Percentiles rank a stretch among this genome's conserved stretches.
phyloP scores from a whole-genome alignment of 2,797 vertebrate genomes.

The Takifugu ocellatus region DNA sequence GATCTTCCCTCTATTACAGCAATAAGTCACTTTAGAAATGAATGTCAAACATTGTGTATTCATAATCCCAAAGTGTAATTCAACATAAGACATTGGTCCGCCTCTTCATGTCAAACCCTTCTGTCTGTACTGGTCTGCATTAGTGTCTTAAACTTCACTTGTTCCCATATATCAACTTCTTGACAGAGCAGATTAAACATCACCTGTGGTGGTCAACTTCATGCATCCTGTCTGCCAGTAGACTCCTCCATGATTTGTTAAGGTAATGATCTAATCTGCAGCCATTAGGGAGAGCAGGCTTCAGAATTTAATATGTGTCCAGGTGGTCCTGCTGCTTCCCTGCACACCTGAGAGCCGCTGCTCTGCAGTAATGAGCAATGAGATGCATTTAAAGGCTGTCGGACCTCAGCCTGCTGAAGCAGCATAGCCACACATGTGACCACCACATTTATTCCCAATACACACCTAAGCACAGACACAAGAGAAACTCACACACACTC shows the following conservation, averaged over 20 bases:
- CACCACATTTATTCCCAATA: slow-evolving; percentile 46
- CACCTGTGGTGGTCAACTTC: not conserved
- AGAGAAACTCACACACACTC: slow-evolving; percentile 1
- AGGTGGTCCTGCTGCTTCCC: slow-evolving; percentile 75
- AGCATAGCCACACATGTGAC: not conserved
- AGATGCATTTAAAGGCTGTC: slow-evolving; percentile 66
- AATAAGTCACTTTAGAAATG: too few species aligned
- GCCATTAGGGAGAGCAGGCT: slow-evolving; percentile 71
- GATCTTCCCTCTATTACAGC: too few species aligned
- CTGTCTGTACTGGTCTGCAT: too few species aligned
- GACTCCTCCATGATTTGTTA: slow-evolving; percentile 68
- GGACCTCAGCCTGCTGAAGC: slow-evolving; percentile 55
- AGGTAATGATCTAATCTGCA: slow-evolving; percentile 74
- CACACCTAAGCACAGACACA: not conserved
- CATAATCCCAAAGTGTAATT: too few species aligned
- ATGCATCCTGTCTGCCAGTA: slow-evolving; percentile 45
- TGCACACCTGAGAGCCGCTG: slow-evolving; percentile 66
- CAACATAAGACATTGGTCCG: too few species aligned
- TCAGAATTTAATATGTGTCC: slow-evolving; percentile 73
- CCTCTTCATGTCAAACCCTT: too few species aligned
- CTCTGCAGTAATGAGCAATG: slow-evolving; percentile 71
- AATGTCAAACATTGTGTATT: too few species aligned
- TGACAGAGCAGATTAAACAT: not conserved
- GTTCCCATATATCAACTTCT: too few species aligned
- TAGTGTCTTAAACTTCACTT: too few species aligned